Evolutionary conservation across 1,140 invertebrate species (phyloP), one percentile per base, ranked within the genome.

Genomic region (Cecropterus lyciades): DNA sequence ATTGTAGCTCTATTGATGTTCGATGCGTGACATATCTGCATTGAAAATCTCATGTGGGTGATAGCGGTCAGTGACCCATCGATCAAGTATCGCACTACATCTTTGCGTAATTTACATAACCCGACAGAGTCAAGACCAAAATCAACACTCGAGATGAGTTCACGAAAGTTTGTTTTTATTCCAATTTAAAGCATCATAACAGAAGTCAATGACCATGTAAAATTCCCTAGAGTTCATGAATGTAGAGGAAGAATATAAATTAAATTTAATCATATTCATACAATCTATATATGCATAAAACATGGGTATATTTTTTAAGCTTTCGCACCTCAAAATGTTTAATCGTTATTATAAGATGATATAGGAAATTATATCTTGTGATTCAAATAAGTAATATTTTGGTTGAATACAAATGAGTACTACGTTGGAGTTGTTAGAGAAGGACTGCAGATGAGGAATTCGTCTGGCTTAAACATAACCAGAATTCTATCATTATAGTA

Each of bases 61-160:
- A 48, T 53, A 63, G 49, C 65, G 83, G 85, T 89, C 84, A 77
- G 16, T 78, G 86, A 90, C 84, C 85, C 71, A 75, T 79, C 70
- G 72, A 82, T 88, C 74, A 85, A 82, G 77, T 85, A 85, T 86
- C 73, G 73, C 79, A 84, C 81, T 80, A 72, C 67, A 76, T 71
- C 76, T 82, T 81, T 79, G 72, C 70, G 69, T 84, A 81, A 91
- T 91, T 91, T 85, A 89, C 86, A 91, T 91, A 91, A 91, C 84
- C 81, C 78, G 82, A 85, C 85, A 84, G 80, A 85, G 65, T 80
- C 75, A 79, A 88, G 73, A 79, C 75, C 60, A 82, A 86, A 65
- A 85, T 74, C 82, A 83, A 89, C 81, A 89, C 78, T 84, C 79
- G 67, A 82, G 77, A 77, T 77, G 69, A 75, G 84, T 84, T 81